A percentile compares a stretch with the other conserved stretches of the same genome.
Evolutionary conservation across 30 jellyfish, hydroid and myxozoan species (phyloP).

Genomic region (Chrysaora quinquecirrha): DNA sequence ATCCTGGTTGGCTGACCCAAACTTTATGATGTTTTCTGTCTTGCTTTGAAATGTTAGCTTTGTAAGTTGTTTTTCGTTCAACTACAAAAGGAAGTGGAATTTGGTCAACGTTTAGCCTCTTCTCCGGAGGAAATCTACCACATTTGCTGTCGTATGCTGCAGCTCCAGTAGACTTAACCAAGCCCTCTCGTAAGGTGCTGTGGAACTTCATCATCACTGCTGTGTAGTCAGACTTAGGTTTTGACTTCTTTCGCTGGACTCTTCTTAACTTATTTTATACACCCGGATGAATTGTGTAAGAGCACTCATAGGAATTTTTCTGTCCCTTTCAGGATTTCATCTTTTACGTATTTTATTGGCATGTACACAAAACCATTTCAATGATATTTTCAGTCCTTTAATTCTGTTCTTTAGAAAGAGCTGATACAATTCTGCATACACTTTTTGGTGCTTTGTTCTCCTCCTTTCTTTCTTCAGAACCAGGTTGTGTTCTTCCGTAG

Average conservation of each 20-base stretch:
- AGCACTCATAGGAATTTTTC: background rate
- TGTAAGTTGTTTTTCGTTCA: slow-evolving; percentile 24
- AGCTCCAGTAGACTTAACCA: slow-evolving; percentile 18
- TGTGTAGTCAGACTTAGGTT: background rate
- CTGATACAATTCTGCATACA: slow-evolving; percentile 8
- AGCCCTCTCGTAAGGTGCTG: slow-evolving; percentile 25
- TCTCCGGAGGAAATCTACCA: slow-evolving; percentile 44
- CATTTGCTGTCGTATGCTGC: slow-evolving; percentile 37
- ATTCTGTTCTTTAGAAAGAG: background rate
- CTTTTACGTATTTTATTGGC: background rate
- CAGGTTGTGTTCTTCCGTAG: background rate
- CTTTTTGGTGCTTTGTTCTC: slow-evolving; percentile 1
- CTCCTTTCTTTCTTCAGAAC: background rate
- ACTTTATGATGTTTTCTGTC: slow-evolving; percentile 48
- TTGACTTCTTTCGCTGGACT: slow-evolving; percentile 32
- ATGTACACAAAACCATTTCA: slow-evolving; percentile 3
- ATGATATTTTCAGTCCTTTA: slow-evolving; percentile 3
- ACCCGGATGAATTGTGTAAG: background rate
- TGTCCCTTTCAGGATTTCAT: background rate
- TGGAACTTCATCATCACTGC: slow-evolving; percentile 43
- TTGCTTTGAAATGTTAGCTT: slow-evolving; percentile 6
- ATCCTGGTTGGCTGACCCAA: slow-evolving; percentile 66
- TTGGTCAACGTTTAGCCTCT: slow-evolving; percentile 58
- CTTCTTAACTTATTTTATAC: slow-evolving; percentile 23
- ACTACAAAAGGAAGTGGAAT: slow-evolving; percentile 55